Base-by-base conservation (phyloP, 2,888 invertebrate genomes). In the Miltochrista miniata region DNA sequence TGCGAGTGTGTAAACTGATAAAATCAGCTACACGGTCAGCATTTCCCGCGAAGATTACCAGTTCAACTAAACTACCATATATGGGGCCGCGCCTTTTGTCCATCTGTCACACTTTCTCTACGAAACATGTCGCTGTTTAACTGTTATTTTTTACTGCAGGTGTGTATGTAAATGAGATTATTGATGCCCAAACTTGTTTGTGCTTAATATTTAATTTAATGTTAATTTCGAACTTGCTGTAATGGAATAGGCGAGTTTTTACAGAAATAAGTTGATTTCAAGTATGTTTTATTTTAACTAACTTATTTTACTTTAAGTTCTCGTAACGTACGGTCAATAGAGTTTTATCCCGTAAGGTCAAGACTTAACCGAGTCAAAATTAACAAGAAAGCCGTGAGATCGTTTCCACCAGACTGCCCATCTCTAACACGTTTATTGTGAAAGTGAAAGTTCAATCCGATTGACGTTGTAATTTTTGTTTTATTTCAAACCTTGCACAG, bases 31-130 rank as follows among this genome's bases (percentile, higher is more conserved):
- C 10, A 43, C 10, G 34, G 29, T 29, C 48, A 36, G 56, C 46
- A 52, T 52, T 65, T 48, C 70, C 70, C 61, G 63, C 48, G 50
- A 45, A 58, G 57, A 66, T 59, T 60, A 51, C 37, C 46, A 51
- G 54, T 54, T 48, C 57, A 57, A 31, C 52, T 13, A 35, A 57
- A 34, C 52, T 12, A 35, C 67, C 67, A 53, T 64, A 45, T 59
- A 64, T 39, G 57, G 64, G 13, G 15, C 40, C 45, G 14, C 39
- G 59, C 54, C 48, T 54, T 43, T 49, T 48, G 44, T 59, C 42
- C 51, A 48, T 54, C 56, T 56, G 62, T 59, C 56, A 62, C 56
- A 66, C 67, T 64, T 66, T 66, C 54, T 14, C 37, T 37, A 30
- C 36, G 18, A 31, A 31, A 42, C 36, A 40, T 35, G 33, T 34